Evolutionary conservation across 1,140 invertebrate genomes (phyloP), one percentile per base, ranked within the genome.

Genomic region (Psix sp.): DNA sequence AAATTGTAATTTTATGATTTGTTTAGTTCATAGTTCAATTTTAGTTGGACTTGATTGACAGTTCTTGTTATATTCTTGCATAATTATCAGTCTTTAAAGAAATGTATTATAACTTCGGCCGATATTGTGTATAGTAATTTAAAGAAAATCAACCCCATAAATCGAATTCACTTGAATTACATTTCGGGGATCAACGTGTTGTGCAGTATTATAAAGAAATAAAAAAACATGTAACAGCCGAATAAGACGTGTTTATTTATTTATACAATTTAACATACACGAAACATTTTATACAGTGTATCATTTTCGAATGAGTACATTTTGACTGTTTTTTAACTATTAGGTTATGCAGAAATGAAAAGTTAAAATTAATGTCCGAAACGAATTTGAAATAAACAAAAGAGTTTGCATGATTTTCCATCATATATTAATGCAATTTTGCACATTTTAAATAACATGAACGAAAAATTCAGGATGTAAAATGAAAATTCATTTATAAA

Each of bases 121-220:
- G 57, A 74, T 45, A 59, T 48, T 63, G 52, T 85, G 80, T 84
- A 83, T 74, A 68, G 82, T 82, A 82, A 74, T 77, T 75, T 70
- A 70, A 80, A 77, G 38, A 52, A 70, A 72, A 74, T 77, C 60
- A 65, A 78, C 77, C 72, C 57, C 26, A 29, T 29, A n/a, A 10
- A 10, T 29, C 26, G n/a, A 7, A 29, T 7, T 1, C 26, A 29
- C 26, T 29, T 29, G n/a, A 7, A 29, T 7, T 1, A 7, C 7
- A 7, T 29, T 29, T 74, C 26, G 76, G 71, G 59, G 77, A 76
- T 57, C 43, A 62, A 79, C 60, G 59, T 78, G 76, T 80, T 78
- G 78, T 79, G 82, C 83, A 85, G 83, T 85, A 85, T 85, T 85
- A 85, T 46, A 46, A 78, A 75, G 26, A 59, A 84, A 83, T 83